Evolutionary conservation across 2,888 invertebrate species (phyloP).

Genomic region (Ferrisia virgata): DNA sequence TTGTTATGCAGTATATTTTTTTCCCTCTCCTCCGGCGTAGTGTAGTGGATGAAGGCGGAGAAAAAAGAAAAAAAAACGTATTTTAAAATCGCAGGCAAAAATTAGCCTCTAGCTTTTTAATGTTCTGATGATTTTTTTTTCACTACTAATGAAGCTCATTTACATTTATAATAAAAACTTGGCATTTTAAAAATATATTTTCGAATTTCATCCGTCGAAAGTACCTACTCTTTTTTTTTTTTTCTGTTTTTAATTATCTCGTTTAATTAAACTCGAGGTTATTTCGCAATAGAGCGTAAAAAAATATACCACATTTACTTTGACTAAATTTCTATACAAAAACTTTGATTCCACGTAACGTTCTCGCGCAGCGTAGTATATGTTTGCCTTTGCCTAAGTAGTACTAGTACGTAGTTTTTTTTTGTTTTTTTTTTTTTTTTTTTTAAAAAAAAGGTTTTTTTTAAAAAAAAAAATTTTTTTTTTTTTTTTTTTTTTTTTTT

Average conservation of each 20-base stretch:
- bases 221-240: conserved; percentile 19
- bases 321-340: conserved; percentile 25
- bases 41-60: too few relatives aligned
- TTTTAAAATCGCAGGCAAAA: conserved; percentile 24
- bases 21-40: too few relatives aligned
- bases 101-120: conserved; percentile 27
- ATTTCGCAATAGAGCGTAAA: neutral
- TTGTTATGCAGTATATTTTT: neutral
- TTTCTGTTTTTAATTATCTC: conserved; percentile 33
- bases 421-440: too few relatives aligned
- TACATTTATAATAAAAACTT: conserved; percentile 29
- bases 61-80: neutral
- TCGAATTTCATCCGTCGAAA: conserved; percentile 27
- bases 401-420: too few relatives aligned
- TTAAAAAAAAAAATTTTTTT: too few relatives aligned
- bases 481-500: too few relatives aligned
- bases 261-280: conserved; percentile 22
- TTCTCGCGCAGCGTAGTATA: too few relatives aligned
- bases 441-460: too few relatives aligned
- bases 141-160: conserved; percentile 27
- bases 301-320: conserved; percentile 18
- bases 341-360: neutral
- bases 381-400: too few relatives aligned
- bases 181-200: conserved; percentile 2
- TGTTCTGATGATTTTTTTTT: conserved; percentile 26